Percentiles rank a stretch among this genome's conserved stretches.
Evolutionary conservation across 1,140 invertebrate genomes (phyloP).

Genomic region (Argopecten irradians): DNA sequence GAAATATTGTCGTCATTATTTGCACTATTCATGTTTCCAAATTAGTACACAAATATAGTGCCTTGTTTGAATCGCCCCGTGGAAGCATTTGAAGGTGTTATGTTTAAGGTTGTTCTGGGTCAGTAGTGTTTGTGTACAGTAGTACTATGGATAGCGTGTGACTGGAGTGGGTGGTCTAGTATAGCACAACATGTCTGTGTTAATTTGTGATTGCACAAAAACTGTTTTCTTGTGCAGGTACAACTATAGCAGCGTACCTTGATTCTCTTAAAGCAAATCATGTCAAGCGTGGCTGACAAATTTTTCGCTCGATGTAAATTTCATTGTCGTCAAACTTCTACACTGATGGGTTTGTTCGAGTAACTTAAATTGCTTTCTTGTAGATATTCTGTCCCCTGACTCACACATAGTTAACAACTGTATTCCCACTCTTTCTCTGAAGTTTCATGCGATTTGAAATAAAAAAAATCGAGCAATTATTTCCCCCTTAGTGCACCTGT

Average conservation of each 20-base stretch:
- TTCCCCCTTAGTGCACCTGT: constrained; percentile 12
- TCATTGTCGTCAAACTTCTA: constrained; percentile 9
- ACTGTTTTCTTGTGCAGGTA: constrained; percentile 5
- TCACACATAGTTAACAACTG: not conserved
- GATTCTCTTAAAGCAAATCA: constrained; percentile 1
- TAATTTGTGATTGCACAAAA: constrained; percentile 21
- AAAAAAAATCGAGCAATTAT: not conserved
- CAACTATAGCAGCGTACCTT: not conserved
- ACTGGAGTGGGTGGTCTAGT: constrained; percentile 4
- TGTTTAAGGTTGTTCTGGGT: constrained; percentile 13
- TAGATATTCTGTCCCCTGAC: not conserved
- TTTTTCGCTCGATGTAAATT: not conserved
- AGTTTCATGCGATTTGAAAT: constrained; percentile 9
- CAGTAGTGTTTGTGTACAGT: not conserved
- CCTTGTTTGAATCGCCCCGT: not conserved
- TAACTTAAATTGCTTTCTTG: not conserved
- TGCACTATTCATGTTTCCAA: constrained; percentile 16
- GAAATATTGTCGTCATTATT: not conserved
- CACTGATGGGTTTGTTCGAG: constrained; percentile 5
- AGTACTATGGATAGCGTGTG: not conserved
- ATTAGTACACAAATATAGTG: constrained; percentile 18
- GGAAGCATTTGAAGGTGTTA: constrained; percentile 21
- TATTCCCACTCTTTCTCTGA: not conserved
- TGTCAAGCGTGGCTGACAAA: constrained; percentile 20
- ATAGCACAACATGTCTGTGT: not conserved